Evolutionary conservation across 2,113 vertebrate genomes (phyloP).

Genomic region (Pedetes capensis): DNA sequence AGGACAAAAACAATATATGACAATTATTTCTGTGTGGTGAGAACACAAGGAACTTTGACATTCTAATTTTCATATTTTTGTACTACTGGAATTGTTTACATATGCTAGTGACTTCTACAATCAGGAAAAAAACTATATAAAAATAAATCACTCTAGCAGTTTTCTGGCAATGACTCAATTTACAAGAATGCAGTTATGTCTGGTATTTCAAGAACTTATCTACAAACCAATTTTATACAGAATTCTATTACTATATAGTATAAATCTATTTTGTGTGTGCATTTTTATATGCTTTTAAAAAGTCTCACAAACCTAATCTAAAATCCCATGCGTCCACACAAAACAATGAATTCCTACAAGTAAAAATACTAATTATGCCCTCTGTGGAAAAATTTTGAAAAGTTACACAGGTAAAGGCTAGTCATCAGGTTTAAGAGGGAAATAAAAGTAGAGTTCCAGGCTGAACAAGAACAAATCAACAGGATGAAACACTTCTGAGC

Average conservation of each 20-base stretch:
- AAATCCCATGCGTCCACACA: background rate
- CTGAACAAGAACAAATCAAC: background rate
- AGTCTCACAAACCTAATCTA: conserved; percentile 10
- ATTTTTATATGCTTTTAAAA: conserved; percentile 36
- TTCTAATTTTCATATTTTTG: conserved; percentile 7
- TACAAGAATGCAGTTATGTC: background rate
- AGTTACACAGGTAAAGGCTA: background rate
- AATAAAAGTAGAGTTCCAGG: background rate
- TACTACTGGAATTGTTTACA: background rate
- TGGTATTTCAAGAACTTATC: background rate
- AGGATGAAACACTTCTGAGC: background rate
- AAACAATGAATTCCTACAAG: conserved; percentile 27
- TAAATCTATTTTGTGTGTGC: background rate
- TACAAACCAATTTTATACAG: conserved; percentile 13
- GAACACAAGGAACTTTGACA: background rate
- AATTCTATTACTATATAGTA: background rate
- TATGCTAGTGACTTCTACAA: background rate
- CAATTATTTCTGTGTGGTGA: background rate
- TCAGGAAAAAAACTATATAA: background rate
- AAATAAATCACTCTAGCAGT: background rate
- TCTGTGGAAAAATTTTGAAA: background rate
- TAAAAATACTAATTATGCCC: background rate
- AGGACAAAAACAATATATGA: background rate
- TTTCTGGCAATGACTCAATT: background rate
- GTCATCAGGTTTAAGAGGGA: background rate